phyloP scores from a whole-genome alignment of 2,888 invertebrate genomes.

The Caenorhabditis imperialis region DNA sequence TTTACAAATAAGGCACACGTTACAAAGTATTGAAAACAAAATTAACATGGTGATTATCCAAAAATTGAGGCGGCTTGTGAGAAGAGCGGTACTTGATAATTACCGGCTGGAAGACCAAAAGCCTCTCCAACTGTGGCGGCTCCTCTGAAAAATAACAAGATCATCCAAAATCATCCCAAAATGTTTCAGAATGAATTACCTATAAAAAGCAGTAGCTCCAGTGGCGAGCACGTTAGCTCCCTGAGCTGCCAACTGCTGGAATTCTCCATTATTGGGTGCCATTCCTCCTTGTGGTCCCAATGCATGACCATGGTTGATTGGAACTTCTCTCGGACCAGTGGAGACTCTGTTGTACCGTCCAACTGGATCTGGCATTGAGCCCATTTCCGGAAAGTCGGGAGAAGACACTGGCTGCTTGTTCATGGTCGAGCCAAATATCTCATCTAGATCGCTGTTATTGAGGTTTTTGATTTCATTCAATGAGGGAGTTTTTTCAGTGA shows the following conservation, averaged over 20 bases:
- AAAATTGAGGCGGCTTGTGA: constrained; percentile 57
- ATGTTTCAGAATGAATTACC: constrained; percentile 15
- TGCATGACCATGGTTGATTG: constrained; percentile 50
- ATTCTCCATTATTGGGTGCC: constrained; percentile 21
- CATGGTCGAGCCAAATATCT: constrained; percentile 41
- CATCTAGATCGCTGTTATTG: constrained; percentile 38
- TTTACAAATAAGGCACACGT: too few relatives aligned
- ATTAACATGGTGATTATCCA: too few relatives aligned
- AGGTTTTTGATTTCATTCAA: constrained; percentile 48
- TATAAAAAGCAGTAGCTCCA: constrained; percentile 61
- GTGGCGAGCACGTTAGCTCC: constrained; percentile 63
- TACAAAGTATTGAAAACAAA: too few relatives aligned
- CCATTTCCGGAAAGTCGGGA: constrained; percentile 26
- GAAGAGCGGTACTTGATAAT: constrained; percentile 61
- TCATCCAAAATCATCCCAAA: not conserved
- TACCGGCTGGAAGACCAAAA: constrained; percentile 54
- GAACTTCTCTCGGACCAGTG: constrained; percentile 43
- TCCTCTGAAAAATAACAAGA: constrained; percentile 49
- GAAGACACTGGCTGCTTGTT: constrained; percentile 7
- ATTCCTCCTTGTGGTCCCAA: constrained; percentile 16
- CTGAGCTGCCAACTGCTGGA: constrained; percentile 54
- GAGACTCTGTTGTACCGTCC: constrained; percentile 29
- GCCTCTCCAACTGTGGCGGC: constrained; percentile 63
- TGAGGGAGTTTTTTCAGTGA: constrained; percentile 29
- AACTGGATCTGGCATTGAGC: constrained; percentile 9